Base-by-base conservation (phyloP, 2,113 vertebrate species). In the Mesocricetus auratus region DNA sequence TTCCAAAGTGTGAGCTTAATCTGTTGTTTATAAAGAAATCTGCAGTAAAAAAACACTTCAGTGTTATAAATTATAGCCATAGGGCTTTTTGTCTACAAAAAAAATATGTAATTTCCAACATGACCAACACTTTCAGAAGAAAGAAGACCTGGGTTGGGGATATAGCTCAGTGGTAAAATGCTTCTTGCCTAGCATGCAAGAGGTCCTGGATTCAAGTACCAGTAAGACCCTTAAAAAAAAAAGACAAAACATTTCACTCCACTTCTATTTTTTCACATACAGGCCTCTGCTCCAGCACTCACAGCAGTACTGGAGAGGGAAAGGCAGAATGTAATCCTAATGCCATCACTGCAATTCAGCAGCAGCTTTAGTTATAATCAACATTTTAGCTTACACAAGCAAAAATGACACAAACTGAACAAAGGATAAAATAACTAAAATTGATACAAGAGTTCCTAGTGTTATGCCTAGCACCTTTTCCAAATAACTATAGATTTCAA, bases 321-420 rank as follows among this genome's bases (percentile, higher is more conserved):
- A 17, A 42, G 22, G 74, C 96, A 90, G 45, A 94, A 89, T 45
- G 42, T 22, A 94, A 56, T 89, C 91, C 33, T 68, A 90, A n/a
- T 87, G 42, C 45, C 73, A 94, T 93, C 88, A 96, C 58, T 92
- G 79, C 92, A 89, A 92, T 60, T 90, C 39, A 60, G 94, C 69
- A 92, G 94, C 60, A 86, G 85, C 78, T 94, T 96, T 79, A 85
- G 92, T 96, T 92, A 96, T 45, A 90, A 74, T 42, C 83, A 95
- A 94, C 81, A 93, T 71, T 95, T 92, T 83, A 86, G 94, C 92
- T 96, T 95, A 96, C 88, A 86, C 93, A 39, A 87, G 74, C 91
- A 97, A 95, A 96, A 98, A 94, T 58, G 85, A 19, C 66, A 97
- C n/a, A 89, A 94, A 97, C 45, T 83, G 69, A 97, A 95, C 94